Evolutionary conservation across 2,888 invertebrate genomes (phyloP), one percentile per base, ranked within the genome.

Genomic region (Ernsta delagoae): DNA sequence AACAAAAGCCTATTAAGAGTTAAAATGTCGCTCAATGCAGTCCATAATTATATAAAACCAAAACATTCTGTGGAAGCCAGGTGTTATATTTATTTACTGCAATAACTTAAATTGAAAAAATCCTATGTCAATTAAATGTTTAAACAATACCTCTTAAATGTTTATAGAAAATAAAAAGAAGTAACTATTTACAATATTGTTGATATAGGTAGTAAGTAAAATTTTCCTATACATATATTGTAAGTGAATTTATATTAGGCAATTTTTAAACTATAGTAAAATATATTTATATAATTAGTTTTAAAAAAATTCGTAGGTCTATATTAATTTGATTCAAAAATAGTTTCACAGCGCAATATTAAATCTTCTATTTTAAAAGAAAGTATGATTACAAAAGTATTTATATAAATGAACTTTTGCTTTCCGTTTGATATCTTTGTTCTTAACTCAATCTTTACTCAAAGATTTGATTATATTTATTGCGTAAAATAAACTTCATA

Each of bases 101-200:
- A 57, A 54, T 43, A 67, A 61, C 45, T 67, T 67, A 56, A 53
- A 53, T 36, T 16, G 34, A 11, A 8, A 59, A n/a, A 24, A 54
- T 54, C 6, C 12, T 7, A 39, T 31, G 31, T 31, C 31, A 4
- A 41, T n/a, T n/a, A 56, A 56, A 5, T 31, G n/a, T 54, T 54
- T 9, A 7, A 16, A 60, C 24, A 59, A 9, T 12, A 45, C 12
- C 39, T 57, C 59, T 41, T 53, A 53, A 61, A 43, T 31, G 9
- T 24, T 12, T 54, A 11, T 43, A 43, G n/a, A 63, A 63, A 12
- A 59, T n/a, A 24, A 54, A 16, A 50, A 12, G 12, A n/a, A n/a
- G 8, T 36, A 56, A n/a, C 43, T 66, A 60, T 60, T 9, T 67
- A 61, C 67, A 67, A 59, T 3, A 24, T 59, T 59, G 39, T 59